These are phyloP conservation scores for Cathartes aura DNA, from an alignment of 2,113 vertebrate genomes.

Conservation along the genomic window DNA sequence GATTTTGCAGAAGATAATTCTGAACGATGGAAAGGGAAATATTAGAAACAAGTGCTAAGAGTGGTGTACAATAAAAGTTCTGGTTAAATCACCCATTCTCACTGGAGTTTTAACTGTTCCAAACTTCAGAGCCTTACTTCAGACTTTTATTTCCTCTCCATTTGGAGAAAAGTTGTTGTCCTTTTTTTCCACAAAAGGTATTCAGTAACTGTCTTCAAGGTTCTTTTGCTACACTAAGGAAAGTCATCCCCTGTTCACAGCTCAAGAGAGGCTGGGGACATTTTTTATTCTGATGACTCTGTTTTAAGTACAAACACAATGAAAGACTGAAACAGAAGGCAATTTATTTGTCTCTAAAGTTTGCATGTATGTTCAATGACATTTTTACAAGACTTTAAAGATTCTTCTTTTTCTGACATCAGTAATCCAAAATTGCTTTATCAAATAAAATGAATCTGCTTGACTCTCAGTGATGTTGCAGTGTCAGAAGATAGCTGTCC, in stretches of 20 bases:
- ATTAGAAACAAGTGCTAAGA: not conserved
- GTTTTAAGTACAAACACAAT: not conserved
- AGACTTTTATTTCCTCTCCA: not conserved
- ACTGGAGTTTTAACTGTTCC: not conserved
- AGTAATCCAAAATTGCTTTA: not conserved
- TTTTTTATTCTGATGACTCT: not conserved
- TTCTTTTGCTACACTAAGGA: not conserved
- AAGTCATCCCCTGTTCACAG: not conserved
- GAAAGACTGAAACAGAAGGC: not conserved
- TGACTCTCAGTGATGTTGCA: not conserved
- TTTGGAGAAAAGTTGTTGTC: not conserved
- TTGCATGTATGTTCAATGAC: not conserved
- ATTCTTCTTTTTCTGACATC: not conserved
- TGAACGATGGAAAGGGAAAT: not conserved
- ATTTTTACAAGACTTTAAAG: constrained; percentile 1
- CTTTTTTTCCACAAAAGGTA: not conserved
- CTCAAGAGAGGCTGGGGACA: not conserved
- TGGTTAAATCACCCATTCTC: not conserved
- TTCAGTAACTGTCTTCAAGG: not conserved
- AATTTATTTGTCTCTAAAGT: not conserved
- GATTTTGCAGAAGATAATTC: constrained; percentile 23
- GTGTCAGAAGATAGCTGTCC: not conserved
- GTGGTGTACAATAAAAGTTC: not conserved
- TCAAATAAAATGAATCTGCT: not conserved
- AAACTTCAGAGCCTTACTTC: not conserved